Conservation (phyloP, 2,888 invertebrate species). For the Hydropsyche betteni region DNA sequence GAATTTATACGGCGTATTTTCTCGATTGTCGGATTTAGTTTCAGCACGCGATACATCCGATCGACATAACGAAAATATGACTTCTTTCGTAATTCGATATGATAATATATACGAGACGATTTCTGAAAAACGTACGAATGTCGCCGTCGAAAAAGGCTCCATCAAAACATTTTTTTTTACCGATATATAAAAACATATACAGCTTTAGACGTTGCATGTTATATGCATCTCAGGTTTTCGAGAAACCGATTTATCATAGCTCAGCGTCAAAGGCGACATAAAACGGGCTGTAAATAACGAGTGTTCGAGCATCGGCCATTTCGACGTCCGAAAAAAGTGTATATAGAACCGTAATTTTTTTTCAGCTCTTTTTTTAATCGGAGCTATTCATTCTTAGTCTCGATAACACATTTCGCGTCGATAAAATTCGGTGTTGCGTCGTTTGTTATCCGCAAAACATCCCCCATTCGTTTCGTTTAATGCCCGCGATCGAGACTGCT, state of each 20-base stretch:
- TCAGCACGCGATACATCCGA: no score
- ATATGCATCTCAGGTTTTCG: slow-evolving; percentile 17
- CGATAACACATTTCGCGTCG: slow-evolving; percentile 4
- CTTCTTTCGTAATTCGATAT: no score
- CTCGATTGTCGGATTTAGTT: no score
- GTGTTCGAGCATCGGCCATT: neutral
- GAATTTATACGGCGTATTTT: no score
- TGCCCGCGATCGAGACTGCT: neutral
- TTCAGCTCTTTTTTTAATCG: no score
- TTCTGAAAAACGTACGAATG: no score
- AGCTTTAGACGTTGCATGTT: neutral
- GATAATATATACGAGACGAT: no score
- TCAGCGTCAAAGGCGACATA: neutral
- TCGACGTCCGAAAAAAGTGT: neutral
- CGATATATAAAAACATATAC: no score
- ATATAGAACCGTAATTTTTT: neutral
- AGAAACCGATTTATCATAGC: slow-evolving; percentile 23
- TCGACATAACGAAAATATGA: no score
- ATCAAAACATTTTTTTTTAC: no score
- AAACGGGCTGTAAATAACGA: slow-evolving; percentile 18
- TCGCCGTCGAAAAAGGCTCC: no score
- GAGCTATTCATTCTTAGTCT: no score
- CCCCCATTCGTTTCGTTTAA: slow-evolving; percentile 11
- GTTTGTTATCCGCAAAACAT: slow-evolving; percentile 7
- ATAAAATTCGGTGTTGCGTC: slow-evolving; percentile 12